phyloP scores from a whole-genome alignment of 1,140 invertebrate genomes.

The Zaprionus davidi region DNA sequence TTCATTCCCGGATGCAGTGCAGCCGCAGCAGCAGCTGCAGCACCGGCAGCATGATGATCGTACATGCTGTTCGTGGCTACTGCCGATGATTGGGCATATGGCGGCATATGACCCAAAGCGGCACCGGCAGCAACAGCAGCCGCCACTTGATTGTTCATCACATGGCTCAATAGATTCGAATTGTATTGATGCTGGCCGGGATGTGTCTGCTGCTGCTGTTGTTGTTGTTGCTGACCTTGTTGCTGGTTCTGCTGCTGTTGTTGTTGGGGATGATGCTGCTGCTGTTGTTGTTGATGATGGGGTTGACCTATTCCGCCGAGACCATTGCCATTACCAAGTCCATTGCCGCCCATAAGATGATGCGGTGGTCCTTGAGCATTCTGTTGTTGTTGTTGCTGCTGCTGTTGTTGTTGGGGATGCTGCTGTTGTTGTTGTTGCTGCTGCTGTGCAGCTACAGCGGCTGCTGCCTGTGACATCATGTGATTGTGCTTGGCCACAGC shows the following conservation, averaged over 20 bases:
- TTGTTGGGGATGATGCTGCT: constrained; percentile 68
- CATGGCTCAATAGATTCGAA: constrained; percentile 79
- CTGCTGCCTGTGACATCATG: constrained; percentile 81
- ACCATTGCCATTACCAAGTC: constrained; percentile 67
- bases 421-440: constrained; percentile 75
- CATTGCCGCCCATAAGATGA: constrained; percentile 72
- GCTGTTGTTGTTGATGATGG: constrained; percentile 55
- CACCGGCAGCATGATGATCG: constrained; percentile 67
- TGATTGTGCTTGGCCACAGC: constrained; percentile 82
- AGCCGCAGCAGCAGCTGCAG: constrained; percentile 20
- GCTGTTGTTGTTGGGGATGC: constrained; percentile 60
- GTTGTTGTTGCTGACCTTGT: constrained; percentile 53
- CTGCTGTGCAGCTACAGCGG: constrained; percentile 70
- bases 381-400: constrained; percentile 72
- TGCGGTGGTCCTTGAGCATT: constrained; percentile 69
- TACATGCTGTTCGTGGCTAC: constrained; percentile 63
- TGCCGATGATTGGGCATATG: constrained; percentile 58
- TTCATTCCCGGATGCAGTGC: constrained; percentile 81
- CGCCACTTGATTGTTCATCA: constrained; percentile 67
- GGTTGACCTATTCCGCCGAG: constrained; percentile 51
- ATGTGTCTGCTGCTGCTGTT: constrained; percentile 59
- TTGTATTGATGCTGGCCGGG: constrained; percentile 73
- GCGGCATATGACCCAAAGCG: constrained; percentile 73
- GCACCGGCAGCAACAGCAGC: constrained; percentile 69
- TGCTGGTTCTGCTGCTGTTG: constrained; percentile 58